Evolutionary conservation across 2,888 invertebrate genomes (phyloP), one percentile per base, ranked within the genome.

Genomic region (Drosophila demipolita): DNA sequence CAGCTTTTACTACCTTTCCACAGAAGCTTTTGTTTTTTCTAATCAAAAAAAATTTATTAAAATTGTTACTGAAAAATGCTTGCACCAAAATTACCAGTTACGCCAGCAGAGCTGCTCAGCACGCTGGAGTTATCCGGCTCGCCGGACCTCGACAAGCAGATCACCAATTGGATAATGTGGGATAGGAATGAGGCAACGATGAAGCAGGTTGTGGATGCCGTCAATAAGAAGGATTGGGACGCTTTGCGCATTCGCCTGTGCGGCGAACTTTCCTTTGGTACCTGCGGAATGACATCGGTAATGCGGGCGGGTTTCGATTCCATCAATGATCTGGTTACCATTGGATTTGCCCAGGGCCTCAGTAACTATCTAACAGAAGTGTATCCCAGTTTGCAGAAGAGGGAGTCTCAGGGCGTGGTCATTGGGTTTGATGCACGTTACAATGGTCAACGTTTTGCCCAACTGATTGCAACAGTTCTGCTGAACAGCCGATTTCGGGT

Each of bases 311-410:
- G 99, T 0, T 99, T 97, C 93, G 95, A 95, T 74, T 96, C 96
- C 74, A 97, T 99, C 97, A 99, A 99, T 93, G 99, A 99, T 93
- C 95, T 99, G 50, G 98, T 99, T 0, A 97, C 98, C 67, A 95
- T 99, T 55, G 99, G 99, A 93, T 98, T 99, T 3, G 96, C 96
- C 1, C 98, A 99, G 95, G 99, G 99, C 0, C 93, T 99, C 2
- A 94, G 96, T 49, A 95, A 95, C 62, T 98, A 98, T 91, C 91
- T 98, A 66, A 93, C 95, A 77, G 94, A 95, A 55, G 92, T 94
- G 38, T 94, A 95, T 81, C 94, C 94, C 15, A 93, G 95, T 61
- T 50, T 76, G 1, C 77, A 79, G 6, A 94, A 95, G 38, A 94
- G 95, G 42, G 75, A 82, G 15, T 91, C 94, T 17, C 95, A 95